Evolutionary conservation across 2,888 invertebrate genomes (phyloP), one percentile per base, ranked within the genome.

Genomic region (Machimus rusticus): DNA sequence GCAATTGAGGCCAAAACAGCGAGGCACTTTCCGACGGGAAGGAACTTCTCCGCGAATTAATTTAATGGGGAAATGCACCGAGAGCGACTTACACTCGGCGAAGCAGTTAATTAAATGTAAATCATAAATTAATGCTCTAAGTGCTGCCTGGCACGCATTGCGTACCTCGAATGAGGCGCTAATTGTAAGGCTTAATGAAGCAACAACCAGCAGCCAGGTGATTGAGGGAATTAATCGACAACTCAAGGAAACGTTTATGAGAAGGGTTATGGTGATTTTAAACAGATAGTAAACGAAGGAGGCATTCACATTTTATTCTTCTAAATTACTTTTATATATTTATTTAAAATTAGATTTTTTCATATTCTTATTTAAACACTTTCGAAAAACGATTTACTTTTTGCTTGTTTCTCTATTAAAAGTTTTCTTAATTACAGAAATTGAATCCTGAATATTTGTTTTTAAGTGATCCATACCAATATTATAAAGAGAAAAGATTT

Each of bases 81-180:
- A 16, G 51, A 66, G 57, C 57, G 19, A 31, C 37, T 39, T 66
- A 66, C 82, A 82, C 82, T 82, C 51, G 37, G 37, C 82, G 23
- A 55, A 82, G 66, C 39, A 57, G 82, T 82, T 82, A 82, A 82
- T 57, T 82, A 82, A 82, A 82, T 82, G 82, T 82, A 82, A 82
- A 82, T 82, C 82, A 66, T 82, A 82, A 82, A 85, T 74, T 43
- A 85, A 85, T 74, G 85, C 39, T 16, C 43, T 85, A 39, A 85
- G 85, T 85, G 74, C 74, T 46, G 12, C 79, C 28, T 79, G 39
- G 37, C 79, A 79, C 79, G 79, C 79, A 79, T 79, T 79, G 79
- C 46, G 79, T 79, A 79, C 79, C 46, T 77, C 8, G n/a, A 39
- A 34, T 77, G 34, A 77, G 39, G 66, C 23, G 66, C 66, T 66